Base-by-base conservation (phyloP, 2,113 vertebrate genomes). In the Chunga burmeisteri region DNA sequence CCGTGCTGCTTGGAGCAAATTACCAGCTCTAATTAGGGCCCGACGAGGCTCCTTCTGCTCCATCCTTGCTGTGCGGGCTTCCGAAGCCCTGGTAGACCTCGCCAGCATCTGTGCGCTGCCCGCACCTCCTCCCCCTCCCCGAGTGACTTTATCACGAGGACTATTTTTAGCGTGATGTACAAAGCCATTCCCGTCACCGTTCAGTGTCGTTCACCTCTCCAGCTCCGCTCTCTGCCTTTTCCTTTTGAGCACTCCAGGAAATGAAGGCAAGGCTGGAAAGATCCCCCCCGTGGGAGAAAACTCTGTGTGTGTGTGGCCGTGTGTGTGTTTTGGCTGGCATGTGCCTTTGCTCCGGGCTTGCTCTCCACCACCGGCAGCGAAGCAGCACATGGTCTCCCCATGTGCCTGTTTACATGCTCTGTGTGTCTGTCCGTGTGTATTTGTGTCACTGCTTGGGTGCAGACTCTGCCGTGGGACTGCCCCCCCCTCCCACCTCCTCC, bases 331-430 rank as follows among this genome's bases (percentile, higher is more conserved):
- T 4, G 8, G 23, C 80, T 22, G 83, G 29, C 53, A 29, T 53
- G 88, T 42, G 94, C 82, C 86, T 84, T 87, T 56, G 88, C 84
- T 90, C 59, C 19, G 5, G 95, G 95, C 93, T 55, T 5, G 67
- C 82, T 90, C 49, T 70, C 29, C n/a, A 40, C 63, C 92, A 26
- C 79, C 36, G 85, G 79, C 91, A n/a, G 81, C 10, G 1, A 2
- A 56, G 83, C 73, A 11, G 97, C 97, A 97, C 97, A 87, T 97
- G 97, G 27, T 56, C 62, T 26, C 78, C 74, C 95, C 97, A 96
- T 94, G 97, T 97, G 97, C 97, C 88, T 92, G 82, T 89, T 81
- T 80, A 89, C 95, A 58, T 56, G 91, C 94, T 94, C 70, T n/a
- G 73, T 68, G 77, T 88, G 94, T 82, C 93, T 94, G 97, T 95